Percentiles rank a stretch among this genome's conserved stretches.
These are phyloP conservation scores for Andricus curvator DNA, from an alignment of 2,888 invertebrate genomes.

Conservation along the genomic window DNA sequence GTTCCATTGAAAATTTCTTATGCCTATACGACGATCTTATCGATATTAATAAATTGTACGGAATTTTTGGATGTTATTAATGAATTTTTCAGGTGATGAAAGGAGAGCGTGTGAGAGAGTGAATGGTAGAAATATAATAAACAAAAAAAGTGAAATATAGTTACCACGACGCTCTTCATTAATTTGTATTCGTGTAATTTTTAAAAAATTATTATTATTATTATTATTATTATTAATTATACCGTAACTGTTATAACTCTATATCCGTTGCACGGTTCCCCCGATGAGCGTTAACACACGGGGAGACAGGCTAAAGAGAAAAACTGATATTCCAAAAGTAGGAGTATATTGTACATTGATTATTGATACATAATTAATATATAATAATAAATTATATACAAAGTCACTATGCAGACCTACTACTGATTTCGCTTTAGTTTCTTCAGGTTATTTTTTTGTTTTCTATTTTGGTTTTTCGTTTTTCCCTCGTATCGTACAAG, in stretches of 20 bases:
- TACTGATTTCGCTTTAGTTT: slow-evolving; percentile 62
- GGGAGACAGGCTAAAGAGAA: slow-evolving; percentile 59
- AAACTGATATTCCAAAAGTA: slow-evolving; percentile 72
- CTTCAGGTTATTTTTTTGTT: slow-evolving; percentile 42
- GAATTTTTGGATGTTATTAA: slow-evolving; percentile 15
- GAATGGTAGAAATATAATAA: slow-evolving; percentile 51
- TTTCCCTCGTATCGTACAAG: not conserved
- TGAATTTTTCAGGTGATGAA: slow-evolving; percentile 36
- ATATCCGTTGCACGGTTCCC: slow-evolving; percentile 56
- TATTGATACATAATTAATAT: slow-evolving; percentile 77
- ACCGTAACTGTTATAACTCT: slow-evolving; percentile 63
- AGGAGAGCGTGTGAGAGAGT: slow-evolving; percentile 37
- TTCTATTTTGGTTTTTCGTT: slow-evolving; percentile 37
- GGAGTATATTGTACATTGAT: slow-evolving; percentile 78
- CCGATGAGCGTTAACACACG: slow-evolving; percentile 54
- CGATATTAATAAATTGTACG: not conserved
- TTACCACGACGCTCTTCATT: slow-evolving; percentile 57
- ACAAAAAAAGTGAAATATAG: slow-evolving; percentile 54
- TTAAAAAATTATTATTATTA: slow-evolving; percentile 58
- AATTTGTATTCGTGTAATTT: slow-evolving; percentile 58
- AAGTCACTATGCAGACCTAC: slow-evolving; percentile 66
- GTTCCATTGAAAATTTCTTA: not conserved
- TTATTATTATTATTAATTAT: slow-evolving; percentile 45
- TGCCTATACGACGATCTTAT: not conserved
- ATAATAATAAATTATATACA: slow-evolving; percentile 78